Evolutionary conservation across 2,888 invertebrate species (phyloP), one percentile per base, ranked within the genome.

Genomic region (Hypolimnas misippus): DNA sequence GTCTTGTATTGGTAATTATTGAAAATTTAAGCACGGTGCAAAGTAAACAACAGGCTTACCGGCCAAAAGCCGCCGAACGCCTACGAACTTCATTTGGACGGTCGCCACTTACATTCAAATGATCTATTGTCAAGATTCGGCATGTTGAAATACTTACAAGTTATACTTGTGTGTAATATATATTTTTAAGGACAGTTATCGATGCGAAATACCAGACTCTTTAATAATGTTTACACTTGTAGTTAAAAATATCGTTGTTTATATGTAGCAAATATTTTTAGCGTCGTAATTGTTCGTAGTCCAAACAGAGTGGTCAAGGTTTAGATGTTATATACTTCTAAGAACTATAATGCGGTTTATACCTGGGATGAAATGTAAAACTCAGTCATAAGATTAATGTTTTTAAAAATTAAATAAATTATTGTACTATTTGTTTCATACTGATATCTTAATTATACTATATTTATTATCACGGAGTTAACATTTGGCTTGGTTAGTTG

Each of bases 31-130:
- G 68, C 58, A 60, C 62, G 68, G 56, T 66, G 68, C 67, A 69
- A 71, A 70, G 73, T 77, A 77, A 76, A 79, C 76, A 78, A 74
- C 74, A 67, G 68, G 61, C 62, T 70, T 69, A 72, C 68, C 64
- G 69, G 76, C 76, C 72, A 76, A 73, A 65, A 64, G 61, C n/a
- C n/a, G 62, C 67, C 64, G 38, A 33, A 70, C 75, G 68, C 76
- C 74, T 70, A 74, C 73, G 19, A 57, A 66, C 62, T 68, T 56
- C 64, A 66, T 72, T 79, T 79, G 76, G 78, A 77, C 69, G 67
- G 57, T 61, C 63, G 76, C 79, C 78, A 78, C 70, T 68, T 56
- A 68, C 71, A 71, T 73, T 73, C 68, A 71, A 73, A 70, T 68
- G 69, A 70, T 73, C 73, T 75, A 78, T 75, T 78, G 74, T 77